Evolutionary conservation across 2,888 invertebrate species (phyloP), one percentile per base, ranked within the genome.

Genomic region (Ennomos fuscantarius): DNA sequence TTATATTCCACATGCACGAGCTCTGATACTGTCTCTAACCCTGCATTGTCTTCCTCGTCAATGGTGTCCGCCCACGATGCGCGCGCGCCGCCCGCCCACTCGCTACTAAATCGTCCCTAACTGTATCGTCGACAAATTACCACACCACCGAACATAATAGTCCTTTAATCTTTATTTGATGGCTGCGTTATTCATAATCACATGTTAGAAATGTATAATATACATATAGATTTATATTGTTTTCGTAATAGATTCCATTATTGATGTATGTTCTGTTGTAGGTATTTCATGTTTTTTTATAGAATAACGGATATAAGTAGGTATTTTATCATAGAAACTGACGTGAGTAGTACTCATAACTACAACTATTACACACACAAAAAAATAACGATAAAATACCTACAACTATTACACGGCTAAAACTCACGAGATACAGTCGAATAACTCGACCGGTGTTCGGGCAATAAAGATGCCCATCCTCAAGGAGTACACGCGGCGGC

Each of bases 41-140:
- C n/a, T 12, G 34, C 43, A 52, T 45, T 37, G 51, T 52, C n/a
- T 24, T 43, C 42, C 82, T 85, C 73, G 79, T 83, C 78, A 89
- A 86, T 87, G 83, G 80, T 63, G 62, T 67, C 58, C 65, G 85
- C 89, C 89, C 72, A 89, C 89, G 74, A 50, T 58, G 73, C 78
- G 78, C 78, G 77, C 75, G 84, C 62, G 65, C 67, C 83, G 82
- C 82, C 87, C 88, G 84, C 91, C 89, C 73, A 89, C 91, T 63
- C 72, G 68, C 69, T 72, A 76, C 79, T 89, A 89, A 89, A 88
- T 86, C 80, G 78, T 82, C 76, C 78, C 73, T 89, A 89, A 89
- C 89, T 84, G 89, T 86, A 84, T 77, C 66, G 61, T 70, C 78
- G 83, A 88, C 88, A 89, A 89, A 89, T 89, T 85, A 79, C 81